Conservation (phyloP, 2,888 invertebrate species). For the Frankliniella fusca region DNA sequence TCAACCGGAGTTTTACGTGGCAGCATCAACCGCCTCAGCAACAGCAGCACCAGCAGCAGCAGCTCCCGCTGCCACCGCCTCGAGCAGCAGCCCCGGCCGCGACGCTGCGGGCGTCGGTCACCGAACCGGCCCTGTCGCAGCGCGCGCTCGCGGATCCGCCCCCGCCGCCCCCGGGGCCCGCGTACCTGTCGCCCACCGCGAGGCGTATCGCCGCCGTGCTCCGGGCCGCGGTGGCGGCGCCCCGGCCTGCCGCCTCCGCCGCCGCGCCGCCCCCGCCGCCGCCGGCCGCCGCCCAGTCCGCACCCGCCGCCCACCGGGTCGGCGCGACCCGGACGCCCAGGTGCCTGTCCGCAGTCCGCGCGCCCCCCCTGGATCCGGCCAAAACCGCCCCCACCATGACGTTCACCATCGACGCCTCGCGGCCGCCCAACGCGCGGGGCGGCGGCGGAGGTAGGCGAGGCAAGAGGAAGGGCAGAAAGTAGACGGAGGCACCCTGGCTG, state of each 20-base stretch:
- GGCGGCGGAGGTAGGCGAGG: neutral
- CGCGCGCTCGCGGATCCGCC: neutral
- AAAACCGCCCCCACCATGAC: too few species aligned
- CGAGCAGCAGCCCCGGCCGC: too few species aligned
- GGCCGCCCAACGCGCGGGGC: slow-evolving; percentile 1
- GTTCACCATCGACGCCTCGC: slow-evolving; percentile 15
- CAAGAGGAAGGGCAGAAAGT: neutral
- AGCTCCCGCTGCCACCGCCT: too few species aligned
- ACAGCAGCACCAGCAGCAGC: too few species aligned
- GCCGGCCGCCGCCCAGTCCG: neutral
- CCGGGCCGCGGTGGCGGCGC: neutral
- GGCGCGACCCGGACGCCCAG: neutral
- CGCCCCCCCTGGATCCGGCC: too few species aligned
- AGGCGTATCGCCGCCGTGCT: neutral
- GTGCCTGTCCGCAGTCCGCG: neutral
- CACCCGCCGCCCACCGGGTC: too few species aligned
- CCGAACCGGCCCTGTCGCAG: too few species aligned
- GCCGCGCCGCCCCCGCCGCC: neutral
- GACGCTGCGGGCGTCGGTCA: too few species aligned
- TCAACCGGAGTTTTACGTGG: too few species aligned
- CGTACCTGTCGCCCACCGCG: neutral
- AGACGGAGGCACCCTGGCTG: neutral
- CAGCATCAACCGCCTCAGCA: too few species aligned
- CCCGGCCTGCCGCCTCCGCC: neutral
- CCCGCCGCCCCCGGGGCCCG: neutral